phyloP scores from a whole-genome alignment of 2,888 invertebrate genomes.

The Unio pictorum region DNA sequence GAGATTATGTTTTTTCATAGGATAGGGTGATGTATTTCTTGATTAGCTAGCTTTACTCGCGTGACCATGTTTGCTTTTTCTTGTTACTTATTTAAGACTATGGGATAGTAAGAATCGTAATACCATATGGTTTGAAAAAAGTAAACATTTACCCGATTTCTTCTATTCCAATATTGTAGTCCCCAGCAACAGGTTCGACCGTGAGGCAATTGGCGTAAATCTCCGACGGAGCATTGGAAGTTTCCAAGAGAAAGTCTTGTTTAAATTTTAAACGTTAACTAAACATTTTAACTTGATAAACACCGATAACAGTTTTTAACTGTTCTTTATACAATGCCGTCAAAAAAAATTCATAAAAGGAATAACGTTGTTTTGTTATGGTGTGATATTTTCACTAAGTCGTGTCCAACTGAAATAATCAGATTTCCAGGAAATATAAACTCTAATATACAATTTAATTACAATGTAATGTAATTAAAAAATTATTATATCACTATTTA shows the following conservation, averaged over 20 bases:
- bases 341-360: background rate
- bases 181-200: conserved; percentile 23
- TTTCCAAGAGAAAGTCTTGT: conserved; percentile 29
- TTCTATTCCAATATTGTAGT: conserved; percentile 31
- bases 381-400: background rate
- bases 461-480: too few relatives aligned
- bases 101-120: background rate
- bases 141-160: conserved; percentile 15
- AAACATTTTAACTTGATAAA: too few relatives aligned
- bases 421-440: too few relatives aligned
- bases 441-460: too few relatives aligned
- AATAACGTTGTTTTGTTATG: background rate
- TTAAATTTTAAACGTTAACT: background rate
- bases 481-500: too few relatives aligned
- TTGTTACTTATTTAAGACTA: background rate
- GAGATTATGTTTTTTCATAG: too few relatives aligned
- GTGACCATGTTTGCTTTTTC: background rate
- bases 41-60: too few relatives aligned
- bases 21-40: too few relatives aligned
- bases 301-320: too few relatives aligned
- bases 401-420: too few relatives aligned
- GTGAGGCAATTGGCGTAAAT: conserved; percentile 18
- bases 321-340: background rate
- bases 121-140: background rate
- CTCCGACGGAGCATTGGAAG: conserved; percentile 14